Percentiles rank a stretch among this genome's conserved stretches.
These are phyloP conservation scores for Laterallus jamaicensis DNA, from an alignment of 2,113 vertebrate genomes.

Conservation along the genomic window DNA sequence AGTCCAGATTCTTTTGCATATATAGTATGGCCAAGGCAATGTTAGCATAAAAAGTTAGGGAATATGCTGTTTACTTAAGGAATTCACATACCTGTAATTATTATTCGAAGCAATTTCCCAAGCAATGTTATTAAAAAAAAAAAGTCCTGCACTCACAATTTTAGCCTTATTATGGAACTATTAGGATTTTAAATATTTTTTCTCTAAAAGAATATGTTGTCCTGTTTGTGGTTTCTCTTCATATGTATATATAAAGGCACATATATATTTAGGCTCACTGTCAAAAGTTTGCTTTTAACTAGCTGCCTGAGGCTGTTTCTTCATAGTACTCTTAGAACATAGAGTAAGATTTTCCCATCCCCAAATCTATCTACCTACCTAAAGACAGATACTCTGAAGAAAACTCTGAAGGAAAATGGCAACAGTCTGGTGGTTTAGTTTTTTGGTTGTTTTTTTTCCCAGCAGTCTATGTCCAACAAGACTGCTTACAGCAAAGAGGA, in stretches of 20 bases:
- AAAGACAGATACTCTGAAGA: not conserved
- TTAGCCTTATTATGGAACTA: not conserved
- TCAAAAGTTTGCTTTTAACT: not conserved
- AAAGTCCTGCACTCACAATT: not conserved
- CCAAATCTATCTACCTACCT: not conserved
- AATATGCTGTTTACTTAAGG: not conserved
- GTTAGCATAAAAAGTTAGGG: not conserved
- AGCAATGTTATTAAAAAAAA: not conserved
- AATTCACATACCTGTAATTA: not conserved
- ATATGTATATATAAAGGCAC: not conserved
- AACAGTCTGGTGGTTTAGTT: not conserved
- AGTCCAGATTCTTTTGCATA: slow-evolving; percentile 1
- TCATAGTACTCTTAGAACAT: not conserved
- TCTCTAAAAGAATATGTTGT: not conserved
- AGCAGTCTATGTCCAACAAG: not conserved
- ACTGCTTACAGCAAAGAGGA: not conserved
- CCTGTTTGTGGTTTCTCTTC: not conserved
- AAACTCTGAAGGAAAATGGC: not conserved
- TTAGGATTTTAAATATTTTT: not conserved
- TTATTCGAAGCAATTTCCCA: not conserved
- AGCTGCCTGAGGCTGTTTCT: not conserved
- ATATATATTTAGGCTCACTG: not conserved
- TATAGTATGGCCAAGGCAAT: not conserved
- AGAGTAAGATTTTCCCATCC: not conserved
- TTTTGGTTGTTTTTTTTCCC: not conserved